Base-by-base conservation (phyloP, 1,140 invertebrate genomes). In the Camponotus vicinus region DNA sequence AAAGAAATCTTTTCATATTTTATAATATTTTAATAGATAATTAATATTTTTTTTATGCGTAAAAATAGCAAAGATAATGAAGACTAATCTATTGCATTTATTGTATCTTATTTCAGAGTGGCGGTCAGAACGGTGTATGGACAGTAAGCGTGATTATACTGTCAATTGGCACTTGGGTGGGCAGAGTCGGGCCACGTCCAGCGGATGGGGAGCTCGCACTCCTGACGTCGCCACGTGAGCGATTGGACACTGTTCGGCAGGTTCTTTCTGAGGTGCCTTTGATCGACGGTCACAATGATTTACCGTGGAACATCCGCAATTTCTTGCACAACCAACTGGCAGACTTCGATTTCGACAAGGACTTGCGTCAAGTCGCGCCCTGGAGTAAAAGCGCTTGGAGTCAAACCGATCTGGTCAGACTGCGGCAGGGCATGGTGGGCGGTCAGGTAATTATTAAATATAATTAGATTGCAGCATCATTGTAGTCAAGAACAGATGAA, bases 281-380 rank as follows among this genome's bases (percentile, higher is more conserved):
- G 89, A 96, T 96, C 92, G 96, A 96, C 90, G 96, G 96, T 91
- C 98, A 98, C 95, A 98, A 98, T 95, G 98, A 98, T 92, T 93
- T 98, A 42, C 97, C 98, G 0, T 98, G 97, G 97, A 98, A 98
- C 92, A 97, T 98, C 73, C 94, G 97, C 82, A 97, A 97, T 93
- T 97, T 97, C 88, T 95, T 97, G 7, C 97, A 97, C 90, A 97
- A 97, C 92, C 97, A 97, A 92, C 96, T 98, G 85, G 96, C 96
- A 86, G 96, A 97, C 70, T 97, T 98, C 88, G 96, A 97, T 59
- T 96, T 98, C 92, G 96, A 97, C 89, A 96, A 96, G 70, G 97
- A 97, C 90, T 94, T 98, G 45, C 96, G 96, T 3, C 94, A 96
- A 59, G 95, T 97, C 71, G 95, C 96, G 32, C 97, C 97, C 0